A percentile compares a stretch with the other conserved stretches of the same genome.
Evolutionary conservation across 1,140 invertebrate genomes (phyloP).

Genomic region (Drosophila fuyamai): DNA sequence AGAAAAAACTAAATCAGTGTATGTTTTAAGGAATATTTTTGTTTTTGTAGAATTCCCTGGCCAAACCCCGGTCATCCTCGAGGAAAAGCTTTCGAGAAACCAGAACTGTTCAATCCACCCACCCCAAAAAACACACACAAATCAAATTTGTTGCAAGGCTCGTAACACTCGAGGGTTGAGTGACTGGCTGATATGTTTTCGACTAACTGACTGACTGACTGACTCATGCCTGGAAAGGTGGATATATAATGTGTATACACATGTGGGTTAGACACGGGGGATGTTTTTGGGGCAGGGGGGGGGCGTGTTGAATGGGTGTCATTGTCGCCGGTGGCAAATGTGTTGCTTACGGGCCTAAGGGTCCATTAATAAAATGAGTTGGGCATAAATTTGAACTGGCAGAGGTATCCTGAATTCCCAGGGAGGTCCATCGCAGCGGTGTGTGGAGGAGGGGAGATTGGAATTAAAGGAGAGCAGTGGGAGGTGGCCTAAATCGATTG

Average conservation of each 20-base stretch:
- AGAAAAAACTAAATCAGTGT: no score
- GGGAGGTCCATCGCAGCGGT: no score
- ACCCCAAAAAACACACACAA: slow-evolving; percentile 16
- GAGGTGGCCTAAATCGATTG: slow-evolving; percentile 44
- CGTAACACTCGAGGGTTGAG: slow-evolving; percentile 36
- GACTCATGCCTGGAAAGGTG: slow-evolving; percentile 36
- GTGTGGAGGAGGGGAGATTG: no score
- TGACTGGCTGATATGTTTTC: slow-evolving; percentile 47
- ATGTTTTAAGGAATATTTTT: no score
- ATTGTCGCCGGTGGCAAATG: slow-evolving; percentile 43
- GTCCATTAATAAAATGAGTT: slow-evolving; percentile 62
- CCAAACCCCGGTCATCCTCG: no score
- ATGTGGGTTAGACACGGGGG: neutral
- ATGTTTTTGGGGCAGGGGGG: neutral
- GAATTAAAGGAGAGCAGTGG: neutral
- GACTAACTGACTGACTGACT: slow-evolving; percentile 44
- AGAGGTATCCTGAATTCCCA: slow-evolving; percentile 10
- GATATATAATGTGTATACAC: neutral
- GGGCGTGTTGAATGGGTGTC: slow-evolving; percentile 30
- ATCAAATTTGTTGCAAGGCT: slow-evolving; percentile 41
- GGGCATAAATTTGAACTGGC: slow-evolving; percentile 56
- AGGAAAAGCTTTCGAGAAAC: neutral
- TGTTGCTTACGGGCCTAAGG: slow-evolving; percentile 33
- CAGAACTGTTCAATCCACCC: slow-evolving; percentile 17
- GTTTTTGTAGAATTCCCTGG: no score